Conservation (phyloP, 2,888 invertebrate species). For the Limenitis camilla region DNA sequence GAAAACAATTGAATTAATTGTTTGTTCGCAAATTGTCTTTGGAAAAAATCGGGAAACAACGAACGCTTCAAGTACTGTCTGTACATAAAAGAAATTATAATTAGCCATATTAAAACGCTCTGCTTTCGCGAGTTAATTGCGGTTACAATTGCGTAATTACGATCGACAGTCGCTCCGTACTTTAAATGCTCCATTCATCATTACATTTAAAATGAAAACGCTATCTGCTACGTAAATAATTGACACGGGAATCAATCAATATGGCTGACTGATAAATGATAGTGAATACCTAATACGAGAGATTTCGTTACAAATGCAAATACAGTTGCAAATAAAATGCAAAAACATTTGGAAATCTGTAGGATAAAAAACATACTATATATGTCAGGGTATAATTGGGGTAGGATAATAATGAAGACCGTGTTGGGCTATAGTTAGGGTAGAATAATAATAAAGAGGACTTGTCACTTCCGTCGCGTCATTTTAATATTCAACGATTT, state of each 20-base stretch:
- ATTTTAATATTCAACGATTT: too few species aligned
- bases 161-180: background rate
- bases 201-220: constrained; percentile 6
- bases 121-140: background rate
- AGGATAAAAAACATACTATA: background rate
- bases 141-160: constrained; percentile 6
- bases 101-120: background rate
- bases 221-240: constrained; percentile 3
- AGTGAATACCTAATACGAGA: constrained; percentile 1
- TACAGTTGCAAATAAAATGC: background rate
- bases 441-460: too few species aligned
- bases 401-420: too few species aligned
- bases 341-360: background rate
- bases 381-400: too few species aligned
- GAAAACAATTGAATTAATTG: background rate
- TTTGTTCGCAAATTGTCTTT: background rate
- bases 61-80: background rate
- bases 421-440: too few species aligned
- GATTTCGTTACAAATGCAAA: background rate
- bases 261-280: constrained; percentile 2
- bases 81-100: constrained; percentile 3
- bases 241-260: constrained; percentile 6
- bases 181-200: background rate
- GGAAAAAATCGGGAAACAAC: constrained; percentile 4
- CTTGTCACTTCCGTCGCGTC: too few species aligned